Evolutionary conservation across 2,888 invertebrate species (phyloP), one percentile per base, ranked within the genome.

Genomic region (Drosophila robusta): DNA sequence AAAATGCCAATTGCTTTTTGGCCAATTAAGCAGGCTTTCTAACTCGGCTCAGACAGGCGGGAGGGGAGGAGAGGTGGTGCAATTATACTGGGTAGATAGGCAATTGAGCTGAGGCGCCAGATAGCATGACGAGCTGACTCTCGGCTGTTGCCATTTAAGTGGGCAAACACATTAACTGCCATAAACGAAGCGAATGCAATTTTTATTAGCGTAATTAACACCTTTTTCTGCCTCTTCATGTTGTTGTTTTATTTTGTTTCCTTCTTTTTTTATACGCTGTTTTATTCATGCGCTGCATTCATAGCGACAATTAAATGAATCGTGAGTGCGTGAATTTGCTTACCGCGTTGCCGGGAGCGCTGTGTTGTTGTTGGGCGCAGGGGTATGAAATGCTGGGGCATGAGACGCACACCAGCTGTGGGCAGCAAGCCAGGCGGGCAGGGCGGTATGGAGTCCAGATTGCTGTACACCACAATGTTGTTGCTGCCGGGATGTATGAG

Each of bases 401-500:
- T 78, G 62, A 91, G 72, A 51, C 90, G 84, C 52, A 90, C 87
- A 44, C 58, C 61, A 26, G 62, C 44, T 18, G 73, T 61, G 4
- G 87, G 61, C 18, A 84, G 39, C 22, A 83, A 29, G 41, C 91
- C 90, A 1, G 92, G 92, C n/a, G 91, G 92, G 69, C 92, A 92
- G 60, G 92, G 91, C 41, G 90, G 91, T 62, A 92, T 73, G 0
- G 80, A 63, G 36, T 87, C 90, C 50, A 90, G 76, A 58, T 91
- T 91, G 57, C 91, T 90, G 75, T 91, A 92, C 0, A 92, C 83
- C 47, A 92, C 89, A 78, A 92, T 90, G 63, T 92, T 92, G 56
- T 90, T 91, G 65, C 91, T 91, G 71, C 90, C 91, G 34, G 83
- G 83, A 51, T 91, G 90, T 49, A 91, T 85, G 49, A 92, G 78